Conservation (phyloP, 2,888 invertebrate species). For the Pyrgus malvae region DNA sequence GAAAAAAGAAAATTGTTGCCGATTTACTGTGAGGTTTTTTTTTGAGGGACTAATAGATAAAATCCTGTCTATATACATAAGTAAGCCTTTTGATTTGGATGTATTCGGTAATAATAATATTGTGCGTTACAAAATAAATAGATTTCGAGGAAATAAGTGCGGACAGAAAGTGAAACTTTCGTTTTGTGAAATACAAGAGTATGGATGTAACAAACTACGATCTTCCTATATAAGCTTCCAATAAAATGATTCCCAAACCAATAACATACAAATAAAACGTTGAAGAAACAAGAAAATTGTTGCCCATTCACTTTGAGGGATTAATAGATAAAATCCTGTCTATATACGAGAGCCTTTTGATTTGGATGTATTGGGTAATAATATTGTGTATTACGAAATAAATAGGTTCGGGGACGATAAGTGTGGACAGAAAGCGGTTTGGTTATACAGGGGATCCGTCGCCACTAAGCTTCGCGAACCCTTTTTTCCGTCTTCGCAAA, state of each 20-base stretch:
- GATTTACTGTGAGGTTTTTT: too few relatives aligned
- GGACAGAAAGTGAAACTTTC: too few relatives aligned
- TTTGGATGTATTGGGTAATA: conserved; percentile 53
- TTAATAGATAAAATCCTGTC: conserved; percentile 35
- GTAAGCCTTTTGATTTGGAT: conserved; percentile 46
- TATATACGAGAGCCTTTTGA: conserved; percentile 37
- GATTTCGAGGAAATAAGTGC: conserved; percentile 60
- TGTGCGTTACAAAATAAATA: conserved; percentile 65
- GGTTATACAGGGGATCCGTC: conserved; percentile 56
- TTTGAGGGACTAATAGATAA: conserved; percentile 32
- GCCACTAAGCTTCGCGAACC: conserved; percentile 64
- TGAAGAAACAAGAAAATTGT: not conserved
- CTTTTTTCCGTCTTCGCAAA: conserved; percentile 78
- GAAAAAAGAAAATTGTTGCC: not conserved
- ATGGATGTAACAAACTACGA: too few relatives aligned
- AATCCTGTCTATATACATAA: conserved; percentile 32
- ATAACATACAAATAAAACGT: not conserved
- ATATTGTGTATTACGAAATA: conserved; percentile 61
- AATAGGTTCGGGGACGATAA: conserved; percentile 65
- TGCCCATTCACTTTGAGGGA: conserved; percentile 20
- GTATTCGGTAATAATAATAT: conserved; percentile 54
- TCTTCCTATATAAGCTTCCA: too few relatives aligned
- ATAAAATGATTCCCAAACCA: too few relatives aligned
- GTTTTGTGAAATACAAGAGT: too few relatives aligned
- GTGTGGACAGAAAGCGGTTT: conserved; percentile 57